These are phyloP conservation scores for Numida meleagris DNA, from an alignment of 2,113 vertebrate species.

Conservation along the genomic window DNA sequence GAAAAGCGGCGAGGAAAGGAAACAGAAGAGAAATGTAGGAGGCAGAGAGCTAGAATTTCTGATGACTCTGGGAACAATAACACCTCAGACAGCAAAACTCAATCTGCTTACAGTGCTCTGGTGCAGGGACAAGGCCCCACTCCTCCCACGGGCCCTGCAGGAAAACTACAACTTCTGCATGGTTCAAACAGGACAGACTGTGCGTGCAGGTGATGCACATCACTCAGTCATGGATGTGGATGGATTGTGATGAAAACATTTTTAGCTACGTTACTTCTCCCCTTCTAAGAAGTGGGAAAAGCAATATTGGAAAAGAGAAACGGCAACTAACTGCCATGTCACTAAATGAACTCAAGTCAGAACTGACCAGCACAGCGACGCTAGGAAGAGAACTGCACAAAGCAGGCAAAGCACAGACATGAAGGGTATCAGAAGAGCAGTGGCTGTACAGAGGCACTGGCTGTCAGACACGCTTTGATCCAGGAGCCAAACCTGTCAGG, in stretches of 20 bases:
- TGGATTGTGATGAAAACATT: not conserved
- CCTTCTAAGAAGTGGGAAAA: not conserved
- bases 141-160: not conserved
- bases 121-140: not conserved
- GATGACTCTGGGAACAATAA: constrained; percentile 30
- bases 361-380: not conserved
- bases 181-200: not conserved
- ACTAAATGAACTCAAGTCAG: not conserved
- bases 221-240: not conserved
- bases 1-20: constrained; percentile 21
- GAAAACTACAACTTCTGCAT: not conserved
- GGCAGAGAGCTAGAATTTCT: constrained; percentile 5
- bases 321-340: not conserved
- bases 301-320: accelerated
- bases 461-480: constrained; percentile 35
- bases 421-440: not conserved
- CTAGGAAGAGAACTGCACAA: not conserved
- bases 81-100: not conserved
- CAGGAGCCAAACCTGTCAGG: constrained; percentile 40
- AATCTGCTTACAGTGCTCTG: not conserved
- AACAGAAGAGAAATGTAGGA: constrained; percentile 23
- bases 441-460: not conserved
- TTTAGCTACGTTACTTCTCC: not conserved
- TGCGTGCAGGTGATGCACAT: not conserved
- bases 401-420: not conserved